phyloP scores from a whole-genome alignment of 2,797 vertebrate genomes.

The Bovichtus variegatus region DNA sequence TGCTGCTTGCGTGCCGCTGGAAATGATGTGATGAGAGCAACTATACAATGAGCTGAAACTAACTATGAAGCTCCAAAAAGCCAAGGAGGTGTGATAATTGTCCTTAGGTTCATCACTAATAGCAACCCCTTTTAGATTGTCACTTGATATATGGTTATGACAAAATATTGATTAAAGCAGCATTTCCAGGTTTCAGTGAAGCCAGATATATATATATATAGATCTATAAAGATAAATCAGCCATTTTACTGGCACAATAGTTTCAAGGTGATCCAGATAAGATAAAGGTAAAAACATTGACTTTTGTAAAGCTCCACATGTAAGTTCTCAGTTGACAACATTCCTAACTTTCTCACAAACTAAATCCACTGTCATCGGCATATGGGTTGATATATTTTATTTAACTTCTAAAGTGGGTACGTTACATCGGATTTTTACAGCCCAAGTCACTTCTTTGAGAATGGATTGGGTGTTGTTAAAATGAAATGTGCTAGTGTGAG shows the following conservation, averaged over 20 bases:
- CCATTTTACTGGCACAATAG: not conserved
- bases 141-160: not conserved
- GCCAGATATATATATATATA: too few relatives aligned
- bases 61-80: not conserved
- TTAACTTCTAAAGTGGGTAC: conserved; percentile 17
- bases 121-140: not conserved
- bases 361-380: not conserved
- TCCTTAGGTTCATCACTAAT: not conserved
- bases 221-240: not conserved
- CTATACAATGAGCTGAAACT: not conserved
- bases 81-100: not conserved
- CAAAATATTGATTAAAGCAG: not conserved
- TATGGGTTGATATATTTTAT: conserved; percentile 9
- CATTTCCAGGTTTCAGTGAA: not conserved
- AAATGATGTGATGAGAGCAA: not conserved
- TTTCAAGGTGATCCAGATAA: not conserved
- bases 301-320: not conserved
- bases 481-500: conserved; percentile 62
- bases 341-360: not conserved
- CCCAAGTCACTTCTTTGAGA: conserved; percentile 1
- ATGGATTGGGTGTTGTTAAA: conserved; percentile 45
- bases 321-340: not conserved
- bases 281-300: not conserved
- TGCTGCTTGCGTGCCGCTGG: not conserved
- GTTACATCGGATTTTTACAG: conserved; percentile 8